Evolutionary conservation across 2,888 invertebrate genomes (phyloP).

Genomic region (Tipula vernalis): DNA sequence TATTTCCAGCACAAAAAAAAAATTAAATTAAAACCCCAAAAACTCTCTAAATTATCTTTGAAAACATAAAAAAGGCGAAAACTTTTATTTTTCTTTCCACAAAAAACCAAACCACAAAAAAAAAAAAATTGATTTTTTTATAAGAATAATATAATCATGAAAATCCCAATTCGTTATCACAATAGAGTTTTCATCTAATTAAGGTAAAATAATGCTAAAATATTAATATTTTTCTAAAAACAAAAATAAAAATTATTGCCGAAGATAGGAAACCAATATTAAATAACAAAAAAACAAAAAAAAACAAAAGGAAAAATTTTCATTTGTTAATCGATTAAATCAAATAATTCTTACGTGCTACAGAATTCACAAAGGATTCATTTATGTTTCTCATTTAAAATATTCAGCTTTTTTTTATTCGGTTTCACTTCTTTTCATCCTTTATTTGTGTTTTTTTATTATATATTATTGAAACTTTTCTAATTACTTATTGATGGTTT

Average conservation of each 20-base stretch:
- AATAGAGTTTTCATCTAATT: constrained; percentile 4
- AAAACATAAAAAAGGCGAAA: background rate
- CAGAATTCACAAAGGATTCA: background rate
- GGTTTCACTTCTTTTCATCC: background rate
- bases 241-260: background rate
- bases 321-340: background rate
- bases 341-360: background rate
- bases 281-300: background rate
- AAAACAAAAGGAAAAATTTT: background rate
- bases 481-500: background rate
- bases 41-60: background rate
- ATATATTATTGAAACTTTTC: background rate
- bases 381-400: background rate
- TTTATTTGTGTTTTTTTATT: background rate
- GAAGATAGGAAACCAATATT: background rate
- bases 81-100: background rate
- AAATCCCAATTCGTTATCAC: constrained; percentile 1
- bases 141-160: background rate
- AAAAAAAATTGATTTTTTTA: background rate
- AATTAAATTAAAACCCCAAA: background rate
- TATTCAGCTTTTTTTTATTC: background rate
- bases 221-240: background rate
- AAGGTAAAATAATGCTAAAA: background rate
- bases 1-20: background rate
- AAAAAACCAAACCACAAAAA: background rate